phyloP scores from a whole-genome alignment of 1,140 invertebrate genomes.

The Drosophila serrata region DNA sequence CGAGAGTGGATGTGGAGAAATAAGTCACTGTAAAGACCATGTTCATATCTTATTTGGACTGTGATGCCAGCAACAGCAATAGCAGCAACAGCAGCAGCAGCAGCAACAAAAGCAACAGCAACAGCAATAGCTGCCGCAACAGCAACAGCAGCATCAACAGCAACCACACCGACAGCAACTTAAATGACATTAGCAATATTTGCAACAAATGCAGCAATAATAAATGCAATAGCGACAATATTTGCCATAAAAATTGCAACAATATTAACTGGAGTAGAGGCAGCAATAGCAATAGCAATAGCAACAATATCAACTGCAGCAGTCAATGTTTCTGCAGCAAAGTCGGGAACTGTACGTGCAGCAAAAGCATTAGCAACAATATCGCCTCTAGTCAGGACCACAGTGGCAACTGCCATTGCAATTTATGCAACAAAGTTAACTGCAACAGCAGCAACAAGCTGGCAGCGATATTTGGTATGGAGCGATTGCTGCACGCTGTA shows the following conservation, averaged over 20 bases:
- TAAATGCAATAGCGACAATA: not conserved
- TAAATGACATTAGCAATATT: constrained; percentile 13
- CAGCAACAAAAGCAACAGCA: constrained; percentile 3
- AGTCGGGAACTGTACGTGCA: constrained; percentile 36
- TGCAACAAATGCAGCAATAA: constrained; percentile 1
- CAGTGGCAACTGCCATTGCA: constrained; percentile 20
- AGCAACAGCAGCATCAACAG: constrained; percentile 2
- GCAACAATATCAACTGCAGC: constrained; percentile 4
- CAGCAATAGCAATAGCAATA: constrained; percentile 3
- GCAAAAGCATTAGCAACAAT: constrained; percentile 40
- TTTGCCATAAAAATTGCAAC: constrained; percentile 12
- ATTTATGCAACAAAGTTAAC: constrained; percentile 20
- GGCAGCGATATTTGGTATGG: constrained; percentile 62
- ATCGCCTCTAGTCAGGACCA: constrained; percentile 14
- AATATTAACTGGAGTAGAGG: constrained; percentile 3
- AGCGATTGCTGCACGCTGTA: constrained; percentile 74
- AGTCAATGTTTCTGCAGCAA: not conserved
- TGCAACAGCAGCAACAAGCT: constrained; percentile 25
- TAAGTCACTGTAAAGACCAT: constrained; percentile 50
- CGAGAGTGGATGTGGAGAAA: constrained; percentile 14
- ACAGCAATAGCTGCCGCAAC: constrained; percentile 5
- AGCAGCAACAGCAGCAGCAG: constrained; percentile 1
- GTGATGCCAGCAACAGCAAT: constrained; percentile 52
- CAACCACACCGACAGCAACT: constrained; percentile 1
- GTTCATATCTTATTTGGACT: constrained; percentile 83